Evolutionary conservation across 2,113 vertebrate genomes (phyloP).

Genomic region (Lepisosteus oculatus): DNA sequence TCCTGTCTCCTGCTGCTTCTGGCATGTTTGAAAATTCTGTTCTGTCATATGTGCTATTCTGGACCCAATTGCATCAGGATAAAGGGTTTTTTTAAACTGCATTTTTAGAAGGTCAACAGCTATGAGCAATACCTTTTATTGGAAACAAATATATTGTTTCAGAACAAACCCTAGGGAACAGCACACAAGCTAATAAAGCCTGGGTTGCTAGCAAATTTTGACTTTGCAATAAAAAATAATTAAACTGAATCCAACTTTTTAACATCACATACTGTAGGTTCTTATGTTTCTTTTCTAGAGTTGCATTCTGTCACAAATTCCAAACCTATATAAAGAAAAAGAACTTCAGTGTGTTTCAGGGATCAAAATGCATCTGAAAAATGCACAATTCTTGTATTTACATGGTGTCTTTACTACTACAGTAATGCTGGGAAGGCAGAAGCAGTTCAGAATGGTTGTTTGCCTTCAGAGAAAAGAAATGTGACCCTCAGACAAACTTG

Average conservation of each 20-base stretch:
- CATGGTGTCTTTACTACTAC: too few species aligned
- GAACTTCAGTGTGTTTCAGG: too few species aligned
- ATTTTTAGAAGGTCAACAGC: constrained; percentile 9
- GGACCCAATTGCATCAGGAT: constrained; percentile 9
- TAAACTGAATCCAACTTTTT: too few species aligned
- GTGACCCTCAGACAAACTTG: not conserved
- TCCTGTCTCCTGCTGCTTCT: constrained; percentile 10
- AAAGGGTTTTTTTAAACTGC: constrained; percentile 17
- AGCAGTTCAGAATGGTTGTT: not conserved
- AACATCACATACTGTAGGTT: too few species aligned
- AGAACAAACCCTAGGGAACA: not conserved
- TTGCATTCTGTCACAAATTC: too few species aligned
- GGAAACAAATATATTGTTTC: constrained; percentile 15
- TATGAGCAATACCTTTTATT: constrained; percentile 12
- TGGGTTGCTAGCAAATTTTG: too few species aligned
- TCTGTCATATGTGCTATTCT: not conserved
- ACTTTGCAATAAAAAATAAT: too few species aligned
- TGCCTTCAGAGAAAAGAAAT: not conserved
- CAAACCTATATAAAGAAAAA: too few species aligned
- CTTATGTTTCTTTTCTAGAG: too few species aligned
- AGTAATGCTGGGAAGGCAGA: not conserved
- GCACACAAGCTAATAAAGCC: not conserved
- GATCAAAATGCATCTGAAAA: too few species aligned
- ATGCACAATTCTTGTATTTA: too few species aligned
- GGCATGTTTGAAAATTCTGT: not conserved